Evolutionary conservation across 2,888 invertebrate species (phyloP), one percentile per base, ranked within the genome.

Genomic region (Rhagophthalmus giganteus): DNA sequence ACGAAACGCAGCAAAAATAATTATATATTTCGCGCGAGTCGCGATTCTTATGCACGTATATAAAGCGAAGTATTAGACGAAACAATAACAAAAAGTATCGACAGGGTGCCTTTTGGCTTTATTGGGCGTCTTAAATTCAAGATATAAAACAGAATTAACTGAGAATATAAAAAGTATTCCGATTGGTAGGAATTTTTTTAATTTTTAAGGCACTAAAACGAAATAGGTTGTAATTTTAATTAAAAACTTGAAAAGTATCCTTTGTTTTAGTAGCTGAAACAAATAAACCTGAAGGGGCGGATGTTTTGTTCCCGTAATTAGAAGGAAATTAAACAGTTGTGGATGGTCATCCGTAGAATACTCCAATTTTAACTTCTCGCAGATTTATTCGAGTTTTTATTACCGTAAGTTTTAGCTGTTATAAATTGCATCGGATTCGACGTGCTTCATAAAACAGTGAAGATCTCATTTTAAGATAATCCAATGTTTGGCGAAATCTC

Each of bases 201-300:
- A 70, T 71, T 71, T 71, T 71, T 70, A 65, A 69, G 69, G 70
- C 67, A 71, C 64, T 72, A 69, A 71, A 72, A 70, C 69, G 69
- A 69, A 72, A 72, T 73, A 71, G 71, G 70, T 70, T 70, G 72
- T 72, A 72, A 72, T 72, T 73, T 73, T 73, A 73, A 73, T 73
- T 73, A 73, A 73, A 73, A 73, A 73, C 71, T 72, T 71, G 69
- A 70, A 69, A 73, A 72, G 72, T 73, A 70, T 69, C 70, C 68
- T 72, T 72, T 73, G 73, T 73, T 73, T 71, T 70, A 71, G 67
- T 67, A 66, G 66, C 67, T 65, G 63, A 64, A 70, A 66, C 70
- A 71, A 72, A 72, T 71, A 72, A 71, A 71, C 65, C 69, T 69
- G 64, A 69, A 67, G 67, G 65, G 66, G 64, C 62, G 64, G 65